phyloP scores from a whole-genome alignment of 2,113 vertebrate species.

The Grammomys dolichurus region DNA sequence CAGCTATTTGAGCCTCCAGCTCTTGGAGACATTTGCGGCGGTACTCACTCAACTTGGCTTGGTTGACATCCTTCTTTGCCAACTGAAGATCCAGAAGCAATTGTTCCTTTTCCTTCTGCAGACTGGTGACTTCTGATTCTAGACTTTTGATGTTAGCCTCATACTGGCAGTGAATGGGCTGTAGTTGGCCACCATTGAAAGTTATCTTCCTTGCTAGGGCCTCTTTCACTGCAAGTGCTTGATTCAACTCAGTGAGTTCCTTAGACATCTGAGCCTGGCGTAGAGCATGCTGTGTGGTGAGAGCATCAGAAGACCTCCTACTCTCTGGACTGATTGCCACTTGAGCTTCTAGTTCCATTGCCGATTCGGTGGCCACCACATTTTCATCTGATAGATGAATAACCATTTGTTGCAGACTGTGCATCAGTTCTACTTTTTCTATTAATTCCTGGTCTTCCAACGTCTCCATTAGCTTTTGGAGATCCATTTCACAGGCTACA shows the following conservation, averaged over 20 bases:
- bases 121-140: constrained; percentile 90
- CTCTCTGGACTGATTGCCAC: constrained; percentile 72
- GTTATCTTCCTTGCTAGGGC: constrained; percentile 94
- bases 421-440: constrained; percentile 91
- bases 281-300: constrained; percentile 92
- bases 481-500: constrained; percentile 91
- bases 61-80: constrained; percentile 95
- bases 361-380: constrained; percentile 86
- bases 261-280: constrained; percentile 97
- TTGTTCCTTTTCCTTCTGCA: constrained; percentile 97
- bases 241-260: constrained; percentile 96
- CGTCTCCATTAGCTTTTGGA: constrained; percentile 90
- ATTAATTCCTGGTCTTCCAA: constrained; percentile 93
- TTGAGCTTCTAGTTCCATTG: constrained; percentile 75
- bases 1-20: constrained; percentile 92
- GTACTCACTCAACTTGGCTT: constrained; percentile 96
- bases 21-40: constrained; percentile 96
- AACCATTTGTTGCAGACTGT: constrained; percentile 91
- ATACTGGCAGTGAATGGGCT: constrained; percentile 93
- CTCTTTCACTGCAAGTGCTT: constrained; percentile 94
- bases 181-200: constrained; percentile 92
- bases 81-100: constrained; percentile 91
- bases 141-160: constrained; percentile 93
- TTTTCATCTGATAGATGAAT: constrained; percentile 92
- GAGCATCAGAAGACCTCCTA: constrained; percentile 88